phyloP scores from a whole-genome alignment of 2,888 invertebrate species.

The Papilio gigon region DNA sequence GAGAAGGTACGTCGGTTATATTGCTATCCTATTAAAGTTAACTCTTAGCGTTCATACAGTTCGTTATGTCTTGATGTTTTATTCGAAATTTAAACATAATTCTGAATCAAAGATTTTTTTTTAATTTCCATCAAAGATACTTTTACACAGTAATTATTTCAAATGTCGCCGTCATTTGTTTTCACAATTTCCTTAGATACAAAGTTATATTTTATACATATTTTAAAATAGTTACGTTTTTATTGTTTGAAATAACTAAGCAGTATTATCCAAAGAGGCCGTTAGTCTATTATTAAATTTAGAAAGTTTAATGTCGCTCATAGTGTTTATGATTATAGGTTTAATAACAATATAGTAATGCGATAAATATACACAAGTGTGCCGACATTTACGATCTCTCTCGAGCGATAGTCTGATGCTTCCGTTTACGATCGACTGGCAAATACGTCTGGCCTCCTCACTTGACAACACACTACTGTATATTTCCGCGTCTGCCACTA shows the following conservation, averaged over 20 bases:
- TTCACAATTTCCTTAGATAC: too few species aligned
- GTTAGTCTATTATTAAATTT: background rate
- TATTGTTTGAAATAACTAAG: background rate
- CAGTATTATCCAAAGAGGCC: background rate
- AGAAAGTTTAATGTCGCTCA: constrained; percentile 23
- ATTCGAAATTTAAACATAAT: too few species aligned
- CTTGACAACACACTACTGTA: background rate
- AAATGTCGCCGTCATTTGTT: too few species aligned
- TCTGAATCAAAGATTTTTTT: too few species aligned
- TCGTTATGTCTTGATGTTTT: too few species aligned
- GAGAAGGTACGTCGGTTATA: background rate
- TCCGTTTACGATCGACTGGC: constrained; percentile 34
- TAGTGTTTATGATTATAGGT: constrained; percentile 17
- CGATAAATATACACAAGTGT: constrained; percentile 25
- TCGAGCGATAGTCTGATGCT: constrained; percentile 29
- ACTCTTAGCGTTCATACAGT: background rate
- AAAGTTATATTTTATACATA: too few species aligned
- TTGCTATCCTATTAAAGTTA: background rate
- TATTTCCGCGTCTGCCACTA: background rate
- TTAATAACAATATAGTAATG: constrained; percentile 21
- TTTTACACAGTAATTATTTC: too few species aligned
- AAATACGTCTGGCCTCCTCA: constrained; percentile 9
- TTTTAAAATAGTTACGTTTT: too few species aligned
- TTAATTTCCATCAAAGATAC: too few species aligned
- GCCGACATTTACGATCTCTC: constrained; percentile 30